Base-by-base conservation (phyloP, 2,113 vertebrate genomes). In the Hemibagrus wyckioides region DNA sequence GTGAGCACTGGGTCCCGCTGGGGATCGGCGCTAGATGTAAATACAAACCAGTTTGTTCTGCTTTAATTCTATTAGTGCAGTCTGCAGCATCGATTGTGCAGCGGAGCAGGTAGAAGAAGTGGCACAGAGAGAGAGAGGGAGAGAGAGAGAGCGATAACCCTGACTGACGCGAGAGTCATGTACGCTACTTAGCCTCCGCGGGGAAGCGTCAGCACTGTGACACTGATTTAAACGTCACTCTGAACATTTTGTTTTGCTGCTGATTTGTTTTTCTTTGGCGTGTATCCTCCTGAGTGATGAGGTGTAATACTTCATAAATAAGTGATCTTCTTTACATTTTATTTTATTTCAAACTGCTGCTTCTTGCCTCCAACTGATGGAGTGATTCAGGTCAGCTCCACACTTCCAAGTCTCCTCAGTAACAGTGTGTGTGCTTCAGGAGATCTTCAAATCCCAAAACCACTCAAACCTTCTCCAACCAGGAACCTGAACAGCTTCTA, bases 1-100 rank as follows among this genome's bases (percentile, higher is more conserved):
- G 41, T 30, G 36, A 44, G 30, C 30, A 36, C 56, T 0, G 54
- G 75, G 36, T 86, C 63, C 57, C 67, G 23, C 84, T 57, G 30
- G 75, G 83, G 52, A 65, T 79, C 36, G 6, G 69, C 75, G 15
- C 13, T 10, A 28, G 79, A 83, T 71, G 82, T 83, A 89, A 87
- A 90, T 84, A 89, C 59, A 84, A 79, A 83, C 77, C 50, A 44
- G 82, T 79, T 80, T 82, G 69, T 52, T 86, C 81, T 87, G 56
- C 61, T 30, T 41, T 89, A 85, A 89, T 87, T 89, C 61, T 79
- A 48, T 89, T 73, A 90, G n/a, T 33, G 61, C 83, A 85, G 87
- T 87, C 88, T 89, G 71, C 71, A 30, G 85, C 82, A 87, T 89
- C 28, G 87, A 87, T 83, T 85, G 48, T 14, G 57, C 63, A 88